Base-by-base conservation (phyloP, 2,797 vertebrate species). In the Megalops cyprinoides region DNA sequence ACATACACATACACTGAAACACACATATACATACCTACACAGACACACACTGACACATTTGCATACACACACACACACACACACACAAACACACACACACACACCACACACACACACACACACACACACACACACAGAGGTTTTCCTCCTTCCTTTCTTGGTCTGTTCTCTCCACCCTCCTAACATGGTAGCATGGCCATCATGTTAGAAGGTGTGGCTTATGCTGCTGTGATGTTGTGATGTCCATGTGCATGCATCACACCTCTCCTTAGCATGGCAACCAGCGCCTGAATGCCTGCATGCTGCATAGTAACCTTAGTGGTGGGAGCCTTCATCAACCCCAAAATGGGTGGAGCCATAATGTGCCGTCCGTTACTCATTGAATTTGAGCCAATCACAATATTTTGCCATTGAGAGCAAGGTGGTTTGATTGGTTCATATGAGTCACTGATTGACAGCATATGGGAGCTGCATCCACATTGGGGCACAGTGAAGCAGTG, bases 101-200 rank as follows among this genome's bases (percentile, higher is more conserved):
- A 31, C 15, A 6, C 28, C 65, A 6, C 76, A 34, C 49, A n/a
- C 56, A 58, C 28, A 31, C 15, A 6, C 28, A 80, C 65, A 6
- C 76, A 34, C 49, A n/a, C 44, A 49, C 77, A 46, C n/a, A 46
- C 79, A 46, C 39, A 69, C 53, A 31, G 79, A 42, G 37, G 1
- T 12, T 37, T 74, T 60, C 51, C 67, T 44, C 65, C n/a, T 56
- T 75, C 42, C 23, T 5, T 71, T 31, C 10, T 90, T 83, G 89
- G 84, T 82, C 84, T 86, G 80, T 28, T 48, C 42, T 55, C 49
- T 76, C 88, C 88, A n/a, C 89, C 89, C 85, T 88, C 83, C 90
- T 87, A 88, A 87, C 93, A 93, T 93, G 92, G 82, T 87, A 88
- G 87, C 93, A 94, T 93, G 92, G 81, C 85, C 82, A 87, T 92